Evolutionary conservation across 2,888 invertebrate species (phyloP).

Genomic region (Schrankia costaestrigalis): DNA sequence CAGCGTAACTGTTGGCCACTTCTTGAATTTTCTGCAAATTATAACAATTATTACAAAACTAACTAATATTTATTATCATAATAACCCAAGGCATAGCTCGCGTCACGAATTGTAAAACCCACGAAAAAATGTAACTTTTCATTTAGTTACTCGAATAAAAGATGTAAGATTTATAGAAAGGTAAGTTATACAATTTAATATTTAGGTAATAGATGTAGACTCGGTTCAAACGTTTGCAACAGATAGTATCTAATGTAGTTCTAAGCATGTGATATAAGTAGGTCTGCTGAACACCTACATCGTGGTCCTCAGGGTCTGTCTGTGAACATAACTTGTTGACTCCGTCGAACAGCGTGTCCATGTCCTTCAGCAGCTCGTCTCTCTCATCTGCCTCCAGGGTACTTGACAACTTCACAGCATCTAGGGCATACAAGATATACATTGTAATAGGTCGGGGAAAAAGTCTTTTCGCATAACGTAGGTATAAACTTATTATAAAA

Average conservation of each 20-base stretch:
- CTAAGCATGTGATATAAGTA: not conserved
- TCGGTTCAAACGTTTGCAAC: too few relatives aligned
- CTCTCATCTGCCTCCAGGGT: constrained; percentile 89
- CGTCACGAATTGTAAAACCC: not conserved
- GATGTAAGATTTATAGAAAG: too few relatives aligned
- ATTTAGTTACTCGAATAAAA: too few relatives aligned
- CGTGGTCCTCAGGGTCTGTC: constrained; percentile 93
- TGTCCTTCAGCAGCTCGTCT: constrained; percentile 91
- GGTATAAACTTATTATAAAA: too few relatives aligned
- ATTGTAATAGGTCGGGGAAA: too few relatives aligned
- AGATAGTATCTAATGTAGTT: not conserved
- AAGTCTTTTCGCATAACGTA: too few relatives aligned
- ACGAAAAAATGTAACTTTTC: not conserved
- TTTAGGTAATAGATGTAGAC: too few relatives aligned
- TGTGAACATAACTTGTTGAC: constrained; percentile 93
- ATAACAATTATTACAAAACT: too few relatives aligned
- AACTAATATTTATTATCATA: not conserved
- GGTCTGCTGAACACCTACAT: constrained; percentile 78
- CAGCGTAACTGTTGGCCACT: constrained; percentile 44
- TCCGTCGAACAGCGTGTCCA: constrained; percentile 91
- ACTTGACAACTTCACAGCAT: constrained; percentile 91
- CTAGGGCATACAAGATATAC: constrained; percentile 29
- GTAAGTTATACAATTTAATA: too few relatives aligned
- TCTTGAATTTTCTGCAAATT: constrained; percentile 57
- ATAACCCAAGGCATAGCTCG: not conserved